Conservation (phyloP, 1,140 invertebrate species). For the Drosophila tani region DNA sequence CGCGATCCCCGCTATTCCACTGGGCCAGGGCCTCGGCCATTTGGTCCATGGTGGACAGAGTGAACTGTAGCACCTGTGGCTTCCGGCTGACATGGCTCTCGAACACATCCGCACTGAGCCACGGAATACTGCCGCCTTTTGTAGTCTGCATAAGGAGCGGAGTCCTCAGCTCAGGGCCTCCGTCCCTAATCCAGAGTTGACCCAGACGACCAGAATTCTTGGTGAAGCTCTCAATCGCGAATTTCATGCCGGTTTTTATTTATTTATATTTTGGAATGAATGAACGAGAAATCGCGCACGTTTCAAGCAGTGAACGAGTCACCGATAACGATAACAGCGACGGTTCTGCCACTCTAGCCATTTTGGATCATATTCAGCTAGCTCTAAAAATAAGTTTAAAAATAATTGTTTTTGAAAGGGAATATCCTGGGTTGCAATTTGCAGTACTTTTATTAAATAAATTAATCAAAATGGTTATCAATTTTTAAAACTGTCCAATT, state of each 20-base stretch:
- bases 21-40: conserved; percentile 86
- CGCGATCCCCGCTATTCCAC: conserved; percentile 78
- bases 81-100: conserved; percentile 86
- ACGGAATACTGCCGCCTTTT: conserved; percentile 88
- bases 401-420: too few relatives aligned
- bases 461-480: too few relatives aligned
- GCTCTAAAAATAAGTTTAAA: too few relatives aligned
- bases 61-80: conserved; percentile 86
- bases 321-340: conserved; percentile 31
- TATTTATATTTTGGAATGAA: conserved; percentile 13
- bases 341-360: not conserved
- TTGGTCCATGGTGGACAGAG: conserved; percentile 86
- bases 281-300: conserved; percentile 25
- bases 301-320: conserved; percentile 9
- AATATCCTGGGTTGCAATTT: too few relatives aligned
- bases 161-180: conserved; percentile 33
- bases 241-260: conserved; percentile 86
- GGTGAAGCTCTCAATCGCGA: conserved; percentile 85
- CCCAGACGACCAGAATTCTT: conserved; percentile 86
- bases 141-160: conserved; percentile 69
- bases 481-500: too few relatives aligned
- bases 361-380: not conserved
- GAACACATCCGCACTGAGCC: conserved; percentile 89
- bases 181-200: conserved; percentile 83
- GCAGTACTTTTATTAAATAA: too few relatives aligned